These are phyloP conservation scores for Exocentrus adspersus DNA, from an alignment of 2,888 invertebrate genomes.

Conservation along the genomic window DNA sequence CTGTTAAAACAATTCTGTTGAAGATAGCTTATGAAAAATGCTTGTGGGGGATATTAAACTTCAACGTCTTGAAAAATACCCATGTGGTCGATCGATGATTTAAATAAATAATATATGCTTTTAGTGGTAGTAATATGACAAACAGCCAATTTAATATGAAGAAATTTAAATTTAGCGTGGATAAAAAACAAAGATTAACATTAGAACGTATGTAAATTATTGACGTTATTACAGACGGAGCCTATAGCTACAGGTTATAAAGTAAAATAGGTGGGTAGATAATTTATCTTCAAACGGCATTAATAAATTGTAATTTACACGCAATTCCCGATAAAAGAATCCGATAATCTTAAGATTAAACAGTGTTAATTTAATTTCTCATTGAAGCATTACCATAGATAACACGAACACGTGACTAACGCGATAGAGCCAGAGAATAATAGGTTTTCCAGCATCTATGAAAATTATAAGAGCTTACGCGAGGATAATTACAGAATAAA, in stretches of 20 bases:
- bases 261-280: constrained; percentile 5
- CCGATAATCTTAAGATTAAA: constrained; percentile 15
- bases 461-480: constrained; percentile 21
- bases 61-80: constrained; percentile 12
- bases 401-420: not conserved
- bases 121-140: constrained; percentile 3
- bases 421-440: constrained; percentile 2
- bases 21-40: no score
- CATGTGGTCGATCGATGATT: not conserved
- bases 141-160: not conserved
- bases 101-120: not conserved
- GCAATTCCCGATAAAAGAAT: constrained; percentile 14
- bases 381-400: constrained; percentile 14
- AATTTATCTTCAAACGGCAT: constrained; percentile 13
- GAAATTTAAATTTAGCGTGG: not conserved
- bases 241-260: not conserved
- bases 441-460: not conserved
- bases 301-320: constrained; percentile 15
- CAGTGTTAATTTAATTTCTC: constrained; percentile 23
- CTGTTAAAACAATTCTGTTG: no score
- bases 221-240: not conserved
- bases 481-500: constrained; percentile 30
- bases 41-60: no score
- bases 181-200: not conserved
- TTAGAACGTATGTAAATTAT: constrained; percentile 13